These are phyloP conservation scores for Bos taurus DNA, from an alignment of 2,113 vertebrate species.

Conservation along the genomic window DNA sequence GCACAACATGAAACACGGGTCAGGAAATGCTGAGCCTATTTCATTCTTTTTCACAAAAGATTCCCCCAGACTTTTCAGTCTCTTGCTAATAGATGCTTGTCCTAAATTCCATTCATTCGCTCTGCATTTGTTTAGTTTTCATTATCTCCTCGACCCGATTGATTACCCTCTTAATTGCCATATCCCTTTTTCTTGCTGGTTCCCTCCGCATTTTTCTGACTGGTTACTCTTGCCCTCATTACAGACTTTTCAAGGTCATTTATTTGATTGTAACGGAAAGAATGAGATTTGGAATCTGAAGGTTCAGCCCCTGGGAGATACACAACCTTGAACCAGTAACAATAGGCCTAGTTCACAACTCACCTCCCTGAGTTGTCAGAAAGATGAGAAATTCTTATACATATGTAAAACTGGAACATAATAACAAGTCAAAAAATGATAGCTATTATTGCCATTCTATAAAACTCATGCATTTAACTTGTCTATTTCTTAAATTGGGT, in stretches of 20 bases:
- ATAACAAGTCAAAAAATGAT: not conserved
- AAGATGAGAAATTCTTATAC: not conserved
- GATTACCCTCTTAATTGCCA: not conserved
- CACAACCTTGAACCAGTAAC: not conserved
- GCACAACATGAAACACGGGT: not conserved
- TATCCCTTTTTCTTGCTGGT: not conserved
- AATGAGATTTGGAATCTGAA: not conserved
- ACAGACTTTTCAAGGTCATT: conserved; percentile 22
- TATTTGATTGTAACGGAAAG: conserved; percentile 4
- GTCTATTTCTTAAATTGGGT: not conserved
- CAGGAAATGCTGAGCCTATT: not conserved
- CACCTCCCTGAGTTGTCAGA: not conserved
- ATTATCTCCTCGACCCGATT: not conserved
- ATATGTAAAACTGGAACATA: not conserved
- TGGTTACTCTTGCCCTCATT: not conserved
- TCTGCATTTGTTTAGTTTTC: not conserved
- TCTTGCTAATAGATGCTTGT: not conserved
- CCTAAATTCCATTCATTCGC: not conserved
- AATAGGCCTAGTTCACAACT: not conserved
- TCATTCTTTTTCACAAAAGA: not conserved
- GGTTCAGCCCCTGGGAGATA: not conserved
- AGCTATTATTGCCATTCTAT: not conserved
- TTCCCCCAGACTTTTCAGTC: not conserved
- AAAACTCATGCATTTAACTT: not conserved
- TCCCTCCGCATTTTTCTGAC: not conserved